Evolutionary conservation across 2,113 vertebrate genomes (phyloP), one percentile per base, ranked within the genome.

Genomic region (Platichthys stellatus): DNA sequence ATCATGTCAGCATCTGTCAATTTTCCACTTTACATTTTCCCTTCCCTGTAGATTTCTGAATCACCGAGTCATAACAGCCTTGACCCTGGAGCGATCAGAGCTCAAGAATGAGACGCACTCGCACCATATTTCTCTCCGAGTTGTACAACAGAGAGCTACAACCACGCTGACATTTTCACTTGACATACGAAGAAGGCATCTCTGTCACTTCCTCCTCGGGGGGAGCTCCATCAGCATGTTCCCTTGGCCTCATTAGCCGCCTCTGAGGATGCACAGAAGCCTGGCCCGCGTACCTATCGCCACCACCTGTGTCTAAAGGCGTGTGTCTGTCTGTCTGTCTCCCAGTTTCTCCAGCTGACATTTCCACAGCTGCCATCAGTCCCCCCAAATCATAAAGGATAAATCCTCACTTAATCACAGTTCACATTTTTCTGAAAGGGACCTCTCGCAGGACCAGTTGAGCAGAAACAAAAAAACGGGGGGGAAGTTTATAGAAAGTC

Each of bases 281-380:
- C 13, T 28, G 43, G 35, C 24, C 49, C 56, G 24, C 20, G 15
- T 53, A 47, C 62, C 21, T 40, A 68, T 40, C 74, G 0, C 45
- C 47, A 35, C n/a, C 76, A 74, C 78, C 69, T 70, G 59, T 57
- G 65, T 74, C 12, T 78, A 57, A 80, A 59, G 70, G 38, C 47
- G 58, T 57, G 43, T 51, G 15, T 78, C 26, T 65, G 40, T 26
- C 18, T 45, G 26, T 28, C 43, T 38, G 9, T 66, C 38, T 69
- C 12, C 7, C 10, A 7, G 0, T 18, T 31, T 72, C 23, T 60
- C 53, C 56, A 21, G 58, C 47, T 76, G 65, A 66, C 21, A 62
- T 72, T 82, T 68, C 38, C 72, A 20, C 65, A 77, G 62, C 58
- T 60, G 56, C 13, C 31, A 23, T 23, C 23, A 23, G 23, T 23